These are phyloP conservation scores for Anthrax anthrax DNA, from an alignment of 2,888 invertebrate genomes.

Conservation along the genomic window DNA sequence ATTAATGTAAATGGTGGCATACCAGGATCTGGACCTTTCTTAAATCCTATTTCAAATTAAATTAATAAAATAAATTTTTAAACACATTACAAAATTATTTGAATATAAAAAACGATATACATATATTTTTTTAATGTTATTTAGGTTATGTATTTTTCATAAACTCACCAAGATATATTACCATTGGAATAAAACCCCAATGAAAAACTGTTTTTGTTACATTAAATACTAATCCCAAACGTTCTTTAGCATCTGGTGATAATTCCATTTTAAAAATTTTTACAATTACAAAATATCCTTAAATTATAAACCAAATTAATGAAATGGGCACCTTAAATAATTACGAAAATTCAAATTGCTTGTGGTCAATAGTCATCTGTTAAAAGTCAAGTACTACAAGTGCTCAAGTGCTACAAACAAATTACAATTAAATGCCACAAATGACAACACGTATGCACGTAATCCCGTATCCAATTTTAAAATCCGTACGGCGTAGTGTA, in stretches of 20 bases:
- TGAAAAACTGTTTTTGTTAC: slow-evolving; percentile 47
- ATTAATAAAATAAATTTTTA: too few relatives aligned
- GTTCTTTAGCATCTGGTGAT: slow-evolving; percentile 44
- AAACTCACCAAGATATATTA: slow-evolving; percentile 49
- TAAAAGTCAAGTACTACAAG: too few relatives aligned
- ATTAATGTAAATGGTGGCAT: slow-evolving; percentile 41
- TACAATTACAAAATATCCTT: too few relatives aligned
- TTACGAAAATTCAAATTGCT: too few relatives aligned
- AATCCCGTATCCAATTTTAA: too few relatives aligned
- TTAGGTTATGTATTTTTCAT: not conserved
- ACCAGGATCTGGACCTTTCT: slow-evolving; percentile 52
- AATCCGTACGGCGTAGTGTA: too few relatives aligned
- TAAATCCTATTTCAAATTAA: slow-evolving; percentile 52
- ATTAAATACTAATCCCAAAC: slow-evolving; percentile 44
- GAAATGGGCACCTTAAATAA: too few relatives aligned
- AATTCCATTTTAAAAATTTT: slow-evolving; percentile 28
- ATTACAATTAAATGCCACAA: too few relatives aligned
- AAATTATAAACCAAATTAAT: too few relatives aligned
- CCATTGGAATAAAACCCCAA: slow-evolving; percentile 54
- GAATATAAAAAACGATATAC: slow-evolving; percentile 2
- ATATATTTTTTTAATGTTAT: not conserved
- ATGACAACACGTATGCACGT: too few relatives aligned
- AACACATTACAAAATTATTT: slow-evolving; percentile 5
- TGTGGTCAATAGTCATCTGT: too few relatives aligned
- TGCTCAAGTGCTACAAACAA: too few relatives aligned